Base-by-base conservation (phyloP, 1,140 invertebrate species). In the Leptopilina clavipes region DNA sequence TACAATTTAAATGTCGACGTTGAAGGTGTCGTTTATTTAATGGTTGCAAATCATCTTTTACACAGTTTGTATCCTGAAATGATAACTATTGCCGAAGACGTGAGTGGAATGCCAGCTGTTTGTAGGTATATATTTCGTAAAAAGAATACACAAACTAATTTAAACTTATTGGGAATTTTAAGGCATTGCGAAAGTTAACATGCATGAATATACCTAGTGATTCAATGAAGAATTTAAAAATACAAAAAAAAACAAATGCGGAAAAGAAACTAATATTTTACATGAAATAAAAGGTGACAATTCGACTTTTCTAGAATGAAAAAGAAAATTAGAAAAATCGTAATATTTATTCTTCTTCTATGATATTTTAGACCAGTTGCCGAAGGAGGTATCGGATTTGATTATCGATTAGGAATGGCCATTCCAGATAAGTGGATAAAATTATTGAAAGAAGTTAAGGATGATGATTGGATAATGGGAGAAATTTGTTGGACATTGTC, bases 401-500 rank as follows among this genome's bases (percentile, higher is more conserved):
- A 99, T 88, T 99, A 98, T 91, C 94, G 98, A 44, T 91, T 99
- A 17, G 98, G 94, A 19, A 99, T 99, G 98, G 97, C 98, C 10
- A 97, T 99, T 82, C 98, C 98, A 0, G 98, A 99, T 90, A 98
- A 97, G 91, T 99, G 99, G 99, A 99, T 99, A 81, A 96, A 99
- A 91, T 90, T 97, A 71, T 89, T 98, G 1, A 97, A 97, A 87
- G 94, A 95, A 82, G 86, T 92, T 10, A 91, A 91, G 54, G 98
- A 99, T 90, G 98, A 99, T 81, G 94, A 99, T 79, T 99, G 99
- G 99, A 93, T 97, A 83, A 94, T 99, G 82, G 95, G 93, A 0
- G 93, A 98, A 82, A 95, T 99, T 74, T 94, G 98, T 10, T 97
- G 98, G 90, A 98, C 97, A 0, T 89, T 99, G n/a, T 96, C 95